Evolutionary conservation across 1,140 invertebrate genomes (phyloP), one percentile per base, ranked within the genome.

Genomic region (Akabosia matsudoensis): DNA sequence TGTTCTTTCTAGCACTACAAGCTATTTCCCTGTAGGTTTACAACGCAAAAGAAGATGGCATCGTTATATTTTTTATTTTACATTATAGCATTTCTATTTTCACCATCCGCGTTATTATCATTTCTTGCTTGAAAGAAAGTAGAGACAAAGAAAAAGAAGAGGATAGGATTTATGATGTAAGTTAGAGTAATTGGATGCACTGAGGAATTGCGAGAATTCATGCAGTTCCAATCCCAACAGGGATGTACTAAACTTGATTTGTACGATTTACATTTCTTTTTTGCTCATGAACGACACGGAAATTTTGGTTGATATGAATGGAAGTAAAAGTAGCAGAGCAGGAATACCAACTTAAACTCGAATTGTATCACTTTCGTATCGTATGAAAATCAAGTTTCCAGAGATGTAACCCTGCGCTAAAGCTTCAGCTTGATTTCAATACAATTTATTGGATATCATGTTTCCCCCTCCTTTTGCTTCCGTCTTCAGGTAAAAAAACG

Each of bases 231-330:
- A 3, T 61, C 14, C 13, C 54, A 61, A 10, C 28, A n/a, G 54
- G 14, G 13, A 10, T 56, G 54, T 16, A 67, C 7, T 4, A 67
- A 67, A 67, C 61, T 67, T 67, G 61, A 67, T 67, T 67, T 67
- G 61, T 67, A 67, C 61, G 31, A 67, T 67, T 67, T 67, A 31
- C 61, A 67, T 67, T 67, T 67, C 31, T n/a, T n/a, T n/a, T n/a
- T n/a, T n/a, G n/a, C n/a, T n/a, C n/a, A n/a, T n/a, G n/a, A n/a
- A n/a, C n/a, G n/a, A n/a, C n/a, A n/a, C n/a, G n/a, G n/a, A n/a
- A n/a, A n/a, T n/a, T 22, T 22, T 61, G 4, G 10, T 24, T 10
- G 54, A 61, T 14, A n/a, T 45, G 37, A 18, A 45, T 45, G 37
- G 37, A 45, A n/a, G n/a, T n/a, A n/a, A n/a, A 10, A 24, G 54